These are phyloP conservation scores for Stichopus chloronotus DNA, from an alignment of 35 echinoderm and acorn worm genomes.

Conservation along the genomic window DNA sequence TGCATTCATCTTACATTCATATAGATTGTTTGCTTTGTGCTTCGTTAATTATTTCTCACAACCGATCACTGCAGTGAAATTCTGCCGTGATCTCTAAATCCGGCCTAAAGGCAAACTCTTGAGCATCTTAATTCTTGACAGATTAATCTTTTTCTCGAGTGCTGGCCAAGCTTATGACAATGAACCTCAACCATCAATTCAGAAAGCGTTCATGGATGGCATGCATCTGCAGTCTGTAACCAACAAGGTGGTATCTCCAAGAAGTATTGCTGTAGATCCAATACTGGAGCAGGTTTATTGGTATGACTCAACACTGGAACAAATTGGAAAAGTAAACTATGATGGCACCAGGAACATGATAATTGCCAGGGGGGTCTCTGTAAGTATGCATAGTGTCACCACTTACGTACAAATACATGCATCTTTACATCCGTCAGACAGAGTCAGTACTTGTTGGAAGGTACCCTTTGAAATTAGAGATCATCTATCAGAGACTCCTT, in stretches of 20 bases:
- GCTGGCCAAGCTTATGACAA: not conserved
- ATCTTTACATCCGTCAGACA: not conserved
- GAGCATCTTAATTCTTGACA: not conserved
- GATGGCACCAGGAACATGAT: conserved; percentile 64
- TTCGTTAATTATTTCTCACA: too few relatives aligned
- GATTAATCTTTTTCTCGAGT: not conserved
- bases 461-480: too few relatives aligned
- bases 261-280: conserved; percentile 70
- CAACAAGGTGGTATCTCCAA: conserved; percentile 72
- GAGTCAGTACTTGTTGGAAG: not conserved
- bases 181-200: conserved; percentile 16
- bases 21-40: too few relatives aligned
- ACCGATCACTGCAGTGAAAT: too few relatives aligned
- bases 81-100: too few relatives aligned
- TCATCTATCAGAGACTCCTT: too few relatives aligned
- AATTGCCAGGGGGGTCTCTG: conserved; percentile 28
- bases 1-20: too few relatives aligned
- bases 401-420: conserved; percentile 3
- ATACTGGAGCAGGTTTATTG: conserved; percentile 77
- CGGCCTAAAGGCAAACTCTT: too few relatives aligned
- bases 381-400: not conserved
- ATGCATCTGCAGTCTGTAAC: conserved; percentile 37
- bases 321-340: conserved; percentile 70
- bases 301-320: conserved; percentile 76
- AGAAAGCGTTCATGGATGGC: conserved; percentile 79